Evolutionary conservation across 1,140 invertebrate species (phyloP).

Genomic region (Lucilia sericata): DNA sequence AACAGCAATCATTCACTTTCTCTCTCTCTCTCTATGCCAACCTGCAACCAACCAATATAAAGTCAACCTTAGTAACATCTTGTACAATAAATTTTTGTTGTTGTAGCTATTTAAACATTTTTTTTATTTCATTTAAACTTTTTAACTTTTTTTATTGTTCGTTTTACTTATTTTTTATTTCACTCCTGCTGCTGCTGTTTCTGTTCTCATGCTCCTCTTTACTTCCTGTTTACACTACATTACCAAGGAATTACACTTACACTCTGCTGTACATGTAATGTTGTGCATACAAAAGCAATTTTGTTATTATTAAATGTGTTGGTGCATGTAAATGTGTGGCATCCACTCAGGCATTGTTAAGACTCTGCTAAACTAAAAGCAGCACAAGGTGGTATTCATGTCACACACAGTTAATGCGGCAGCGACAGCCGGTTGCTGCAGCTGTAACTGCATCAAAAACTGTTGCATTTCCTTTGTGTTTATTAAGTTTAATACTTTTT

Average conservation of each 20-base stretch:
- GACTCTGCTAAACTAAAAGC: neutral
- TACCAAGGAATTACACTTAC: conserved; percentile 17
- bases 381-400: neutral
- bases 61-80: conserved; percentile 1
- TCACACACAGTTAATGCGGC: neutral
- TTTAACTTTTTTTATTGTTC: conserved; percentile 7
- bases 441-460: neutral
- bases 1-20: conserved; percentile 17
- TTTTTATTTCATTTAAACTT: conserved; percentile 7
- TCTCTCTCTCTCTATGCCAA: neutral
- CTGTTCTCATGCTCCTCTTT: neutral
- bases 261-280: neutral
- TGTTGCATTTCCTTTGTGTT: conserved; percentile 26
- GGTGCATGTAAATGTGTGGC: neutral
- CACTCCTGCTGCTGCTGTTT: neutral
- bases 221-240: conserved; percentile 20
- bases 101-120: neutral
- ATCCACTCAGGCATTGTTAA: neutral
- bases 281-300: neutral
- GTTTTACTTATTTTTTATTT: neutral
- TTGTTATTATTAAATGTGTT: neutral
- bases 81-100: neutral
- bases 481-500: conserved; percentile 4
- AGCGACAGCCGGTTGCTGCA: neutral
- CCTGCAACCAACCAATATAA: neutral